Evolutionary conservation across 2,888 invertebrate species (phyloP).

Genomic region (Margaritifera margaritifera): DNA sequence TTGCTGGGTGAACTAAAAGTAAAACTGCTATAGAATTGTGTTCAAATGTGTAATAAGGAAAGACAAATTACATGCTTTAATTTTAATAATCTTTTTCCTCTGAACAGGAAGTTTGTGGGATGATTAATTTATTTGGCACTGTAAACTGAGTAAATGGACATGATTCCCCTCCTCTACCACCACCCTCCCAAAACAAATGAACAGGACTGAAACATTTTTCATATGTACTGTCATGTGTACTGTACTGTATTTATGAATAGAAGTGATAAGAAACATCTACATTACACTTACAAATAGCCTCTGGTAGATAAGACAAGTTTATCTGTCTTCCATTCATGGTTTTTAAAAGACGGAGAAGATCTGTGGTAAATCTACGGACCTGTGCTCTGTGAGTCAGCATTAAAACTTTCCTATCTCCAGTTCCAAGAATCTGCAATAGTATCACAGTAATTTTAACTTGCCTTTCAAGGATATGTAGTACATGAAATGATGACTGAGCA

Average conservation of each 20-base stretch:
- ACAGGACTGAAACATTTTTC: background rate
- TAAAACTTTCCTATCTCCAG: constrained; percentile 88
- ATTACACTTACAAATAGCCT: constrained; percentile 76
- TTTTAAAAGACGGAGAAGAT: constrained; percentile 89
- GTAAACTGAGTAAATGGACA: too few species aligned
- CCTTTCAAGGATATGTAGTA: background rate
- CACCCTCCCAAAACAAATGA: background rate
- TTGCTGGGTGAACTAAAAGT: too few species aligned
- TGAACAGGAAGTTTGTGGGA: too few species aligned
- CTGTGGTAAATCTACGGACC: constrained; percentile 85
- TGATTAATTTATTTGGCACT: too few species aligned
- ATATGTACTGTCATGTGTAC: background rate
- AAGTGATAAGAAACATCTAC: background rate
- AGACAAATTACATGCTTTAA: too few species aligned
- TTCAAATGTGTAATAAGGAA: too few species aligned
- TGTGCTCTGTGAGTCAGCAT: constrained; percentile 92
- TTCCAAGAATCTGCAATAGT: constrained; percentile 85
- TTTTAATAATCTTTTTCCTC: too few species aligned
- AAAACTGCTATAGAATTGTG: too few species aligned
- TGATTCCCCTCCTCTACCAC: too few species aligned
- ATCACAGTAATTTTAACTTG: background rate
- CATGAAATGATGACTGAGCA: background rate
- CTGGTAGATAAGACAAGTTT: constrained; percentile 81
- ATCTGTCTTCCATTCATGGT: constrained; percentile 84
- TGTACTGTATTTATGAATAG: background rate